Evolutionary conservation across 2,888 invertebrate species (phyloP), one percentile per base, ranked within the genome.

Genomic region (Tupiocoris notatus): DNA sequence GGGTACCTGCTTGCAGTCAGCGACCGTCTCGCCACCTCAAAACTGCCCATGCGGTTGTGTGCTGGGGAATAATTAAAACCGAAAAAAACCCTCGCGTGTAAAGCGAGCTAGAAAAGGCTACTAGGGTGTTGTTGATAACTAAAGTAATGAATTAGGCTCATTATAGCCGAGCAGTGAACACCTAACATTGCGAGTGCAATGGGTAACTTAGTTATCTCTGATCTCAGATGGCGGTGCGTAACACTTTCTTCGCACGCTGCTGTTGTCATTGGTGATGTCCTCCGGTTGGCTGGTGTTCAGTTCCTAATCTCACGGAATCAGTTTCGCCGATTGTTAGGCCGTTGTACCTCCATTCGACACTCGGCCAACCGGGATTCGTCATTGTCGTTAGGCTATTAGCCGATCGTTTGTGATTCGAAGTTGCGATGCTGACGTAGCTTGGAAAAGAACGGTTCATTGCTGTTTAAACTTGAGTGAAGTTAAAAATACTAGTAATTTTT

Each of bases 71-170:
- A 73, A 73, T 73, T 73, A 73, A 73, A 73, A 73, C 73, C 20
- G 21, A 63, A 73, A 73, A 70, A 39, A 39, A 21, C 18, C 58
- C 73, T 73, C 73, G 73, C 73, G 73, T 73, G 73, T 57, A 73
- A 25, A 62, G 57, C 39, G 23, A 39, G 25, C 61, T 54, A 58
- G 59, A 59, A 39, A 70, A 70, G 70, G 70, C 61, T 61, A 61
- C 67, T 20, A 20, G 57, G 61, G 70, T 62, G 73, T 61, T 22
- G 73, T 73, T 73, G 73, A 73, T 73, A 73, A 73, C 73, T 73
- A 25, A 73, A 73, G 73, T 73, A 73, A 73, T 73, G 73, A 73
- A 73, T 73, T 73, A 73, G 73, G 73, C 73, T 73, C 73, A 73
- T 73, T 73, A 73, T 73, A 73, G 25, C 56, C 62, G 25, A 73